These are phyloP conservation scores for Drosophila paulistorum DNA, from an alignment of 1,140 invertebrate species.

Conservation along the genomic window DNA sequence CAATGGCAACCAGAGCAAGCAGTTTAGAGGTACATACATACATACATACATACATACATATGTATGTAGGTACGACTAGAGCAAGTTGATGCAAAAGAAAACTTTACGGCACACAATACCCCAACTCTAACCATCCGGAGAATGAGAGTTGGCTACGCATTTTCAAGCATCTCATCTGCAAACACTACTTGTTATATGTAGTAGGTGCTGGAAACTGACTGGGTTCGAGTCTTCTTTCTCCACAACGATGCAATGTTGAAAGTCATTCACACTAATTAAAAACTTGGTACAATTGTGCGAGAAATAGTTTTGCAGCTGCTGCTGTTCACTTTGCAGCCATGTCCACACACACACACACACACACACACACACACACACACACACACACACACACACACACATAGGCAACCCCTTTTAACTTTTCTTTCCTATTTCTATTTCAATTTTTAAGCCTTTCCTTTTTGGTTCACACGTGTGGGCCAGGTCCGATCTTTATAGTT, in stretches of 20 bases:
- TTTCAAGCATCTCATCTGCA: slow-evolving; percentile 68
- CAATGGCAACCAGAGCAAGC: not conserved
- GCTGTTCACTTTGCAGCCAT: slow-evolving; percentile 39
- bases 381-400: not conserved
- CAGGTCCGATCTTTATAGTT: slow-evolving; percentile 53
- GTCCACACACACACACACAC: not conserved
- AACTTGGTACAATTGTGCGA: slow-evolving; percentile 81
- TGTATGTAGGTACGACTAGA: slow-evolving; percentile 2
- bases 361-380: slow-evolving; percentile 1
- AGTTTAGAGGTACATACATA: not conserved
- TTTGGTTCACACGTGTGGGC: slow-evolving; percentile 18
- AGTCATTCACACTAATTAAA: slow-evolving; percentile 83
- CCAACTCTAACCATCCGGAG: slow-evolving; percentile 12
- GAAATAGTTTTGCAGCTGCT: slow-evolving; percentile 79
- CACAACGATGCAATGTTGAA: slow-evolving; percentile 70
- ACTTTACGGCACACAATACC: slow-evolving; percentile 43
- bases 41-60: not conserved
- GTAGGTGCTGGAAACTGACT: slow-evolving; percentile 6
- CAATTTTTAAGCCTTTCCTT: not conserved
- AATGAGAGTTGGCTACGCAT: slow-evolving; percentile 39
- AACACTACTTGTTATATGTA: slow-evolving; percentile 34
- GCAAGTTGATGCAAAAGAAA: slow-evolving; percentile 54
- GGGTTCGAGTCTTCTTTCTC: slow-evolving; percentile 18
- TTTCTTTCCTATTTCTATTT: slow-evolving; percentile 11
- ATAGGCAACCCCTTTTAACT: not conserved